A percentile compares a stretch with the other conserved stretches of the same genome.
Evolutionary conservation across 2,113 vertebrate species (phyloP).

Genomic region (Neotoma lepida): DNA sequence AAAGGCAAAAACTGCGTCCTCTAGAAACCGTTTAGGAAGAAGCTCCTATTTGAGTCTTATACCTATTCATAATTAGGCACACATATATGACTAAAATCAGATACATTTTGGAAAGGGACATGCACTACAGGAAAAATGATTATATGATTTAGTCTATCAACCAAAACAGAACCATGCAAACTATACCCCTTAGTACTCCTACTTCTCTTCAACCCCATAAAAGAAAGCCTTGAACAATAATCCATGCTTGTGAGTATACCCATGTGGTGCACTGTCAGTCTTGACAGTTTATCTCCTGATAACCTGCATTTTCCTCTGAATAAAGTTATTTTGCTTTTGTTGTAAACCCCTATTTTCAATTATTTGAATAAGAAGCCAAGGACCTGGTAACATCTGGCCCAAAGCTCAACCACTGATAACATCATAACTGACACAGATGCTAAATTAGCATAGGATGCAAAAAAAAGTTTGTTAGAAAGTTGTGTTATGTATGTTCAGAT

Average conservation of each 20-base stretch:
- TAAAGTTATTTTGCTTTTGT: neutral
- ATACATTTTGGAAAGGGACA: neutral
- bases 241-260: neutral
- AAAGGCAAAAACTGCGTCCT: neutral
- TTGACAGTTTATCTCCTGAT: neutral
- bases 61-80: neutral
- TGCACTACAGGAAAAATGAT: neutral
- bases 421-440: slow-evolving; percentile 44
- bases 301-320: neutral
- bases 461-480: slow-evolving; percentile 12
- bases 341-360: neutral
- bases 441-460: slow-evolving; percentile 2
- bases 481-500: slow-evolving; percentile 25
- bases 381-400: slow-evolving; percentile 3
- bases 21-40: neutral
- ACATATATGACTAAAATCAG: neutral
- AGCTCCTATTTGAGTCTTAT: neutral
- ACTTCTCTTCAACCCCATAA: neutral
- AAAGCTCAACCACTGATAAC: neutral
- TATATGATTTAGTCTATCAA: neutral
- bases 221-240: neutral
- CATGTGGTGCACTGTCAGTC: neutral
- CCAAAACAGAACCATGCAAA: neutral
- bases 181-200: neutral
- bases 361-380: neutral